Base-by-base conservation (phyloP, 2,888 invertebrate genomes). In the Deroplatys truncata region DNA sequence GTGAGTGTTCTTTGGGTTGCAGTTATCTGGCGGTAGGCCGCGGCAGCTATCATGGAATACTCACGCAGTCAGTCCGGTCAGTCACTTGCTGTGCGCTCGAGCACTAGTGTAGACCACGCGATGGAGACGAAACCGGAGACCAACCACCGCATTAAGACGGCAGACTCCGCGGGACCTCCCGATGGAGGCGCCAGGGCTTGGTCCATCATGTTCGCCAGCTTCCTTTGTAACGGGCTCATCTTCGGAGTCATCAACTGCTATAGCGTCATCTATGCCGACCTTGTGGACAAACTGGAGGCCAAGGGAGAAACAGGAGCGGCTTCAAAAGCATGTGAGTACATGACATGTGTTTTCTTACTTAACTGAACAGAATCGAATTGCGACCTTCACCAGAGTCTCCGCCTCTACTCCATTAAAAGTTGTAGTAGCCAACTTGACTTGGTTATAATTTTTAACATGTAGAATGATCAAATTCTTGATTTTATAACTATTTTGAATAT, bases 161-260 rank as follows among this genome's bases (percentile, higher is more conserved):
- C 25, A 5, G 25, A 20, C 56, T 49, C 85, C 28, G 28, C 83
- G 28, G 87, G n/a, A 56, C 90, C 86, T n/a, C 96, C 97, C 0
- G 97, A 98, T 93, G 97, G 98, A 20, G 97, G 97, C 0, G 91
- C 95, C 25, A 95, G 97, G 92, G 98, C 98, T 0, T 98, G 97
- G 96, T 93, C 96, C 90, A 96, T 98, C 28, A 95, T 98, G 95
- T 92, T 98, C 84, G 97, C 96, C 84, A 98, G 98, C 90, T 98
- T 98, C 93, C 94, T 98, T 90, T 97, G 97, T 92, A 98, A 98
- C 93, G 98, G 98, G 10, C 96, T 98, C 88, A 94, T 98, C 88
- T 98, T 98, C 93, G 98, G 98, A 86, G 96, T 98, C 85, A 98
- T 98, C 92, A 98, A 98, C 94, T 97, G 97, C 0, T 98, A 97